Percentiles rank a stretch among this genome's conserved stretches.
phyloP scores from a whole-genome alignment of 64 coral and sea anemone species.

The Catalaphyllia jardinei region DNA sequence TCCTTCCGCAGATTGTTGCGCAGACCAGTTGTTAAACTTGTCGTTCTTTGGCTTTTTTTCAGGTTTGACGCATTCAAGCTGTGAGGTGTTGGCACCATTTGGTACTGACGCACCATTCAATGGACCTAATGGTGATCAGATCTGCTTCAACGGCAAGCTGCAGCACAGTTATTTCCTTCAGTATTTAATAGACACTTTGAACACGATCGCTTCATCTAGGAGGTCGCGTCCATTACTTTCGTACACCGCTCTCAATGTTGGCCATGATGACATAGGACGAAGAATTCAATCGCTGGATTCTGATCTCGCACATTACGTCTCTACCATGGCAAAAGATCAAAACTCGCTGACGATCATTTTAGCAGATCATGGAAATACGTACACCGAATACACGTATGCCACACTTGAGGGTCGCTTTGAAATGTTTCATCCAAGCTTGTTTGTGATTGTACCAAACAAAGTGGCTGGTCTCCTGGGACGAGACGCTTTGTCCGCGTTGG shows the following conservation, averaged over 20 bases:
- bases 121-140: constrained; percentile 53
- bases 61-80: constrained; percentile 63
- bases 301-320: constrained; percentile 53
- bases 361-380: constrained; percentile 94
- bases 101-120: constrained; percentile 38
- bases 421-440: constrained; percentile 91
- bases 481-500: constrained; percentile 49
- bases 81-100: constrained; percentile 27
- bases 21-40: neutral
- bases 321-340: constrained; percentile 28
- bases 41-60: neutral
- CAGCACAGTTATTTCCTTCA: constrained; percentile 51
- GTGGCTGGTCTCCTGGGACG: constrained; percentile 55
- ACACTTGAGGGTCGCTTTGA: constrained; percentile 86
- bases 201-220: neutral
- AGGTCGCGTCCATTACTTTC: constrained; percentile 21
- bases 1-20: neutral
- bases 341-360: constrained; percentile 83
- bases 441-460: constrained; percentile 75
- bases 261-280: constrained; percentile 69
- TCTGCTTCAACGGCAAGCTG: constrained; percentile 59
- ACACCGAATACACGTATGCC: constrained; percentile 59
- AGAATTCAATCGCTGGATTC: constrained; percentile 77
- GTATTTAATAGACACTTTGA: constrained; percentile 19
- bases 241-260: constrained; percentile 52